phyloP scores from a whole-genome alignment of 2,113 vertebrate genomes.

The Corythornis cristatus region DNA sequence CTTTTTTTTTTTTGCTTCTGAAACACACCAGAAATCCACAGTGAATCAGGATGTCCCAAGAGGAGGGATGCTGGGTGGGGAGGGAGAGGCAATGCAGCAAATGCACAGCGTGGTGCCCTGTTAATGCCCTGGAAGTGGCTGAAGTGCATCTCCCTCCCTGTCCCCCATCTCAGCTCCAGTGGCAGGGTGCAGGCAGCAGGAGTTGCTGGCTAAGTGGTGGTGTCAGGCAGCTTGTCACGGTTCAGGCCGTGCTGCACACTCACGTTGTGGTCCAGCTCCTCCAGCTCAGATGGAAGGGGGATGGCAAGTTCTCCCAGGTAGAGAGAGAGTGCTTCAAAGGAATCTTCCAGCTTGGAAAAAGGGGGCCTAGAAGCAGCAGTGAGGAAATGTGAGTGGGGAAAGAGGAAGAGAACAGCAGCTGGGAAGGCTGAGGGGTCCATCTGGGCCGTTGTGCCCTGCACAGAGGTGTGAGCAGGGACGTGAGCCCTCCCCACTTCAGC shows the following conservation, averaged over 20 bases:
- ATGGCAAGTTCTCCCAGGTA: conserved; percentile 92
- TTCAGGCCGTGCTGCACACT: conserved; percentile 75
- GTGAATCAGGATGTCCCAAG: conserved; percentile 28
- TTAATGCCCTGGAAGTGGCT: conserved; percentile 56
- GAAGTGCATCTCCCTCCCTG: conserved; percentile 29
- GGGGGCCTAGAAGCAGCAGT: conserved; percentile 79
- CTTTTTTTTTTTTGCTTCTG: conserved; percentile 41
- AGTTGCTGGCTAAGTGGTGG: conserved; percentile 31
- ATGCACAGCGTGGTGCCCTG: background rate
- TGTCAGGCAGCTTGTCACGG: conserved; percentile 69
- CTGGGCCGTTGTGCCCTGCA: background rate
- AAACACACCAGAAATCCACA: conserved; percentile 53
- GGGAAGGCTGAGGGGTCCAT: background rate
- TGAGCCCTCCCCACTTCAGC: background rate
- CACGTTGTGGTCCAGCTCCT: conserved; percentile 88
- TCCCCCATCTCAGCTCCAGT: background rate
- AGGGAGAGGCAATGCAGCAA: conserved; percentile 54
- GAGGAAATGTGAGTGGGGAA: background rate
- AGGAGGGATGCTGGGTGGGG: conserved; percentile 4
- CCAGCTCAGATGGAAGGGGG: conserved; percentile 91
- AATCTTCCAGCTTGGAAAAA: conserved; percentile 95
- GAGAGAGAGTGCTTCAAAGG: conserved; percentile 88
- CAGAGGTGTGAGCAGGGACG: background rate
- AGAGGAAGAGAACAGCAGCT: background rate
- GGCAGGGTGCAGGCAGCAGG: background rate